Percentiles rank a stretch among this genome's conserved stretches.
Evolutionary conservation across 2,113 vertebrate species (phyloP).

Genomic region (Glaucidium brasilianum): DNA sequence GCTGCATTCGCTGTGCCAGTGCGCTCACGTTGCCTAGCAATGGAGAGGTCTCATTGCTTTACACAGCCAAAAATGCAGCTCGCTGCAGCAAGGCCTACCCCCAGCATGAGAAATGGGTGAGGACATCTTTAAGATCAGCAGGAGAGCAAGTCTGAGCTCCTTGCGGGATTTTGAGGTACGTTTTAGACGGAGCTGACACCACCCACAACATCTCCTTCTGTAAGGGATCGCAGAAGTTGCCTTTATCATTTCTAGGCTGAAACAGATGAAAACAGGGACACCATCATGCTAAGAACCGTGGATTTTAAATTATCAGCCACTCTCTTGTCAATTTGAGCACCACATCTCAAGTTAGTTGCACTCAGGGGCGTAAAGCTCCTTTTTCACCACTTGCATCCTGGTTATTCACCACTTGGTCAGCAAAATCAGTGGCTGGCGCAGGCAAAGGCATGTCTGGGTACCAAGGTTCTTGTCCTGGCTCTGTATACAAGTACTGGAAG

Average conservation of each 20-base stretch:
- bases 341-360: not conserved
- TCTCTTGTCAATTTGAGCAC: not conserved
- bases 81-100: slow-evolving; percentile 9
- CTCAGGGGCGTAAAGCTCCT: not conserved
- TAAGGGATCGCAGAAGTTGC: fast-evolving
- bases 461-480: not conserved
- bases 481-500: not conserved
- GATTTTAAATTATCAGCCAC: not conserved
- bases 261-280: not conserved
- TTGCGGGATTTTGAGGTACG: fast-evolving
- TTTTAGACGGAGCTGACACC: not conserved
- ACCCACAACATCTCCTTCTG: not conserved
- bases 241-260: not conserved
- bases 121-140: not conserved
- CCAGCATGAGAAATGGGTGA: not conserved
- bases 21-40: slow-evolving; percentile 60
- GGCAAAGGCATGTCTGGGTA: not conserved
- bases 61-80: slow-evolving; percentile 17
- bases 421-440: not conserved
- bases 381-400: not conserved
- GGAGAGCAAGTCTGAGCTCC: not conserved
- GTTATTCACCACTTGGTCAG: not conserved
- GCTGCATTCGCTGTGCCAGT: not conserved
- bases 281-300: fast-evolving
- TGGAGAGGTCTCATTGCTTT: not conserved